A percentile compares a stretch with the other conserved stretches of the same genome.
Evolutionary conservation across 2,113 vertebrate species (phyloP).

Genomic region (Aegithalos caudatus): DNA sequence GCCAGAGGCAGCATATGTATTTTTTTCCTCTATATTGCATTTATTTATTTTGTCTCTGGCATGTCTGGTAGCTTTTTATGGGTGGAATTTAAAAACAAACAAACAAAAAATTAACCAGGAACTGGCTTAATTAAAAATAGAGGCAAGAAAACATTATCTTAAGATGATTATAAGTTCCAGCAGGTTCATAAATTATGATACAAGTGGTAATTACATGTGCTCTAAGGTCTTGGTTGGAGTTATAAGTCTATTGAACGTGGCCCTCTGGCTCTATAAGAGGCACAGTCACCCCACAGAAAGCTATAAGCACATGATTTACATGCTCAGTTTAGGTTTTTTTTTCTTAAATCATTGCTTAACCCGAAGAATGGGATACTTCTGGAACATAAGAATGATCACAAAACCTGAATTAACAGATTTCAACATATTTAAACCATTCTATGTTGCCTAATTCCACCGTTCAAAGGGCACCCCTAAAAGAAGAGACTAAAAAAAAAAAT

Average conservation of each 20-base stretch:
- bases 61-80: not conserved
- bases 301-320: not conserved
- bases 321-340: not conserved
- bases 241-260: not conserved
- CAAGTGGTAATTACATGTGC: not conserved
- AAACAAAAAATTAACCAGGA: not conserved
- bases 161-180: not conserved
- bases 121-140: not conserved
- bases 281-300: not conserved
- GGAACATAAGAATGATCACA: not conserved
- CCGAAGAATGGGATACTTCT: not conserved
- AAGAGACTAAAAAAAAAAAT: not conserved
- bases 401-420: not conserved
- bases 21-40: not conserved
- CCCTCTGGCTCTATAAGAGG: not conserved
- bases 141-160: not conserved
- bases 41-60: not conserved
- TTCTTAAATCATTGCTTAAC: not conserved
- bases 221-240: not conserved
- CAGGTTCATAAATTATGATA: not conserved
- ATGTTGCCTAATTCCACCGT: not conserved
- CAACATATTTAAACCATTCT: not conserved
- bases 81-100: not conserved
- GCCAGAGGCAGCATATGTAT: not conserved
- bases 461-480: not conserved